Percentiles rank a stretch among this genome's conserved stretches.
phyloP scores from a whole-genome alignment of 2,888 invertebrate species.

The Gerris lacustris region DNA sequence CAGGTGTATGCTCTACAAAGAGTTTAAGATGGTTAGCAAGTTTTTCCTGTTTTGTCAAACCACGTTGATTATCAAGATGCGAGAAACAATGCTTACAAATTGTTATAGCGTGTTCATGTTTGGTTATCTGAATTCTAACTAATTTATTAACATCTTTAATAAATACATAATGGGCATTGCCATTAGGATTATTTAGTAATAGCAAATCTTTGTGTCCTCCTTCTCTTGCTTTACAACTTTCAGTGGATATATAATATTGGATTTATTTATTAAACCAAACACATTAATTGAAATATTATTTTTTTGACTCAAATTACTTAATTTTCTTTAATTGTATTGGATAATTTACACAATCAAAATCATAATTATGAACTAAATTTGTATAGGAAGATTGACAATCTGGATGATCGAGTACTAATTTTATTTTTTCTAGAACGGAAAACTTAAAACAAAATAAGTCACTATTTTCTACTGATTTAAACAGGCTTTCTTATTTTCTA shows the following conservation, averaged over 20 bases:
- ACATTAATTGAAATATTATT: neutral
- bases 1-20: too few species aligned
- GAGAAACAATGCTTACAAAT: too few species aligned
- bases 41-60: too few species aligned
- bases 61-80: too few species aligned
- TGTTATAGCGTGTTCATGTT: too few species aligned
- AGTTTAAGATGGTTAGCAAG: too few species aligned
- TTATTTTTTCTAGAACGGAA: neutral
- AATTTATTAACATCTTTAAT: neutral
- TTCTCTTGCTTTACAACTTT: too few species aligned
- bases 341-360: neutral
- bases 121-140: too few species aligned
- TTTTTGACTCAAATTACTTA: neutral
- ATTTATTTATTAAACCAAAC: neutral
- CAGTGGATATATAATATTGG: too few species aligned
- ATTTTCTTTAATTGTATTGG: neutral
- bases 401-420: too few species aligned
- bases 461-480: neutral
- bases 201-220: neutral
- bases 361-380: too few species aligned
- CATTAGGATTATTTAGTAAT: neutral
- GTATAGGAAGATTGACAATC: too few species aligned
- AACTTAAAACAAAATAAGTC: neutral
- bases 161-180: neutral
- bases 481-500: neutral